Percentiles rank a stretch among this genome's conserved stretches.
Conservation (phyloP, 2,113 vertebrate species). For the Petaurus breviceps region DNA sequence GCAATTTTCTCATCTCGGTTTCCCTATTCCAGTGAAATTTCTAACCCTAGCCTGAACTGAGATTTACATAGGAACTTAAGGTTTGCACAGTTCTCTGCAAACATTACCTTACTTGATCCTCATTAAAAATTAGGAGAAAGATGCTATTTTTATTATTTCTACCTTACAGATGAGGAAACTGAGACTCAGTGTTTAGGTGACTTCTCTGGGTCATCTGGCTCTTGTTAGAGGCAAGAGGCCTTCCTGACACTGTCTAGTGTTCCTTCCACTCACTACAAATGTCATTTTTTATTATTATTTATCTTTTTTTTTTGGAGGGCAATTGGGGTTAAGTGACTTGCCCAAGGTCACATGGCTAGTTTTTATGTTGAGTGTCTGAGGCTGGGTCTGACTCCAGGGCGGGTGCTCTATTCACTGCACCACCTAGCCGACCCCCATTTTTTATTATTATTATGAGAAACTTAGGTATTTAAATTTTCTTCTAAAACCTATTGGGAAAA, state of each 20-base stretch:
- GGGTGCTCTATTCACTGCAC: too few relatives aligned
- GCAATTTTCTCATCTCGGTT: neutral
- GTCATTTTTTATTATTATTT: too few relatives aligned
- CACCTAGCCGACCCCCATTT: too few relatives aligned
- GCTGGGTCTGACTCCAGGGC: too few relatives aligned
- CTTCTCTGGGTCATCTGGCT: neutral
- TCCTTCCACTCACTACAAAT: neutral
- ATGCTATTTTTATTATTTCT: neutral
- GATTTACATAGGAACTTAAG: neutral
- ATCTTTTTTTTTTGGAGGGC: too few relatives aligned
- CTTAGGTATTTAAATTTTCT: neutral
- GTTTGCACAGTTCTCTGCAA: neutral
- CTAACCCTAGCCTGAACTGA: neutral
- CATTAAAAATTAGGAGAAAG: neutral
- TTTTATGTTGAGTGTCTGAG: too few relatives aligned
- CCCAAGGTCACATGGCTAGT: too few relatives aligned
- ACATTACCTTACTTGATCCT: neutral
- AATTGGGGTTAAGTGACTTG: too few relatives aligned
- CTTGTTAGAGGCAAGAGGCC: neutral
- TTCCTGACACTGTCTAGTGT: neutral
- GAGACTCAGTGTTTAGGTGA: neutral
- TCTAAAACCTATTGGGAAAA: neutral
- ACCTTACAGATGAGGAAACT: neutral
- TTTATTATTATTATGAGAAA: neutral
- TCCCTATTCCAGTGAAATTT: neutral